Percentiles rank a stretch among this genome's conserved stretches.
These are phyloP conservation scores for Apostichopus japonicus DNA, from an alignment of 35 echinoderm and acorn worm genomes.

Conservation along the genomic window DNA sequence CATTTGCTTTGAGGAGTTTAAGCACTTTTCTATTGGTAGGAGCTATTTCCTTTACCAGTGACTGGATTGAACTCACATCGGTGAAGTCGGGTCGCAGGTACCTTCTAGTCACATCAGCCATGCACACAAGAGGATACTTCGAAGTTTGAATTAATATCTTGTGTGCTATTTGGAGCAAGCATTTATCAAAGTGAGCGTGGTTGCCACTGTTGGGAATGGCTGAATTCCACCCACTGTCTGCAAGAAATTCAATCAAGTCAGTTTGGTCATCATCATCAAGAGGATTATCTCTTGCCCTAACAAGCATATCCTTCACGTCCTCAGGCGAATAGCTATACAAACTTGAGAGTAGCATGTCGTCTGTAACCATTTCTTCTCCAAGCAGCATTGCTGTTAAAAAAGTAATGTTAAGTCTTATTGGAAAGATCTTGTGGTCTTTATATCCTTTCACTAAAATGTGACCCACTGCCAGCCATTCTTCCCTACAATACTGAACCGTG, in stretches of 20 bases:
- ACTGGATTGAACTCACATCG: background rate
- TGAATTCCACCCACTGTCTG: background rate
- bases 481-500: background rate
- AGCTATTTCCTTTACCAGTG: background rate
- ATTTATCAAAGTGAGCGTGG: background rate
- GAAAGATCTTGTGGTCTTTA: constrained; percentile 51
- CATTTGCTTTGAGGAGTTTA: background rate
- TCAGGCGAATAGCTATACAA: background rate
- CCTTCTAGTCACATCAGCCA: background rate
- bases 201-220: background rate
- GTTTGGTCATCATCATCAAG: background rate
- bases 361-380: constrained; percentile 12
- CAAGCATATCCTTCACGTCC: background rate
- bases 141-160: background rate
- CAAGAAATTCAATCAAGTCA: background rate
- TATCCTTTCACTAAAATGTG: constrained; percentile 38
- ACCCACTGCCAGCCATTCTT: background rate
- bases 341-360: background rate
- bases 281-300: background rate
- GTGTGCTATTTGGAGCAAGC: background rate
- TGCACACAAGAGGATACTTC: background rate
- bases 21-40: background rate
- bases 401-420: constrained; percentile 12
- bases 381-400: constrained; percentile 37
- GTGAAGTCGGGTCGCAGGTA: background rate